Base-by-base conservation (phyloP, 1,140 invertebrate genomes). In the Drosophila chauvacae region DNA sequence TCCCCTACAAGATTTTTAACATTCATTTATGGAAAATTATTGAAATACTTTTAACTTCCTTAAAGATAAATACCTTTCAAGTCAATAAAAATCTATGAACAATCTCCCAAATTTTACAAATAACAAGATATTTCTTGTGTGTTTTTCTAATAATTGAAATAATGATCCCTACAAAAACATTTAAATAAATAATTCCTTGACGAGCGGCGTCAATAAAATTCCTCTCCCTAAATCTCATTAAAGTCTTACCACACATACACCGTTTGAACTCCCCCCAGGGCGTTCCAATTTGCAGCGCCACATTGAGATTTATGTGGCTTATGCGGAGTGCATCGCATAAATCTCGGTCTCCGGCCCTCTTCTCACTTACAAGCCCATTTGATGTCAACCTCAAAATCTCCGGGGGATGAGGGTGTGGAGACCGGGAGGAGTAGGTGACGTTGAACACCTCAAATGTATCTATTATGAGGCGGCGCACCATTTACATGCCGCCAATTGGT, bases 401-500 rank as follows among this genome's bases (percentile, higher is more conserved):
- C n/a, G 20, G 33, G 42, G 42, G 39, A 35, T 6, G 65, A 11
- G n/a, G n/a, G 7, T 6, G 11, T 6, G 11, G 20, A 9, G 7
- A 30, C 1, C 0, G 4, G 14, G 28, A 2, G 20, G 14, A 18
- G 10, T 3, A 13, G 26, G 7, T 58, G 53, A 39, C 20, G 30
- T 7, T 35, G 45, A 73, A 65, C 61, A 76, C 61, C 73, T 76
- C 55, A 76, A 56, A 76, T 76, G 62, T 76, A 65, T 76, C 72
- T 51, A 72, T 60, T 47, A 72, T 72, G 69, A 70, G 50, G 42
- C 50, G 42, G 42, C 3, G 39, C 63, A 74, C 69, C 70, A 74
- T 74, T 74, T 74, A 75, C 47, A 77, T 77, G 74, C 47, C 69
- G 58, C 72, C 70, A 75, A 74, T 75, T 56, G 60, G 51, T 53